Percentiles rank a stretch among this genome's conserved stretches.
phyloP scores from a whole-genome alignment of 2,113 vertebrate genomes.

The Gallinago jamesoni region DNA sequence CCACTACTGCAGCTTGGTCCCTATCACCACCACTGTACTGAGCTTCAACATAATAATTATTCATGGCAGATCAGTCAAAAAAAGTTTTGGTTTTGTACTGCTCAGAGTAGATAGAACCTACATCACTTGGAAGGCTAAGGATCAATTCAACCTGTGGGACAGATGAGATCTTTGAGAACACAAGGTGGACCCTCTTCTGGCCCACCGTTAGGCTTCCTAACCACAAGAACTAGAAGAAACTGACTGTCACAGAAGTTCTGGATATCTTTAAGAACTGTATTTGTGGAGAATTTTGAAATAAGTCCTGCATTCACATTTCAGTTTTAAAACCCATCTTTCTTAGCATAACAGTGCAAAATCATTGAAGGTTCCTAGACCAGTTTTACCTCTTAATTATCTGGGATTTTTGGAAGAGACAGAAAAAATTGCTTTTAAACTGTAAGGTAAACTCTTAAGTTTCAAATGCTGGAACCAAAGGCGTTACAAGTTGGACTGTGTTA shows the following conservation, averaged over 20 bases:
- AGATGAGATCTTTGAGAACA: neutral
- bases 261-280: neutral
- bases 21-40: neutral
- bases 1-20: neutral
- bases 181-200: neutral
- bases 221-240: neutral
- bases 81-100: neutral
- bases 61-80: neutral
- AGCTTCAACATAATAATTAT: rapidly evolving
- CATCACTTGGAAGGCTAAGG: neutral
- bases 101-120: neutral
- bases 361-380: neutral
- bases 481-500: neutral
- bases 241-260: neutral
- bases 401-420: neutral
- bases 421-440: neutral
- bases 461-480: neutral
- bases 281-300: neutral
- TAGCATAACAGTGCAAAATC: neutral
- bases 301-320: neutral
- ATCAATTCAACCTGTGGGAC: neutral
- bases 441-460: neutral
- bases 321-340: neutral
- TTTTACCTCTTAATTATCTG: neutral
- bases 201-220: neutral